phyloP scores from a whole-genome alignment of 2,888 invertebrate genomes.

The Pyrochroa serraticornis region DNA sequence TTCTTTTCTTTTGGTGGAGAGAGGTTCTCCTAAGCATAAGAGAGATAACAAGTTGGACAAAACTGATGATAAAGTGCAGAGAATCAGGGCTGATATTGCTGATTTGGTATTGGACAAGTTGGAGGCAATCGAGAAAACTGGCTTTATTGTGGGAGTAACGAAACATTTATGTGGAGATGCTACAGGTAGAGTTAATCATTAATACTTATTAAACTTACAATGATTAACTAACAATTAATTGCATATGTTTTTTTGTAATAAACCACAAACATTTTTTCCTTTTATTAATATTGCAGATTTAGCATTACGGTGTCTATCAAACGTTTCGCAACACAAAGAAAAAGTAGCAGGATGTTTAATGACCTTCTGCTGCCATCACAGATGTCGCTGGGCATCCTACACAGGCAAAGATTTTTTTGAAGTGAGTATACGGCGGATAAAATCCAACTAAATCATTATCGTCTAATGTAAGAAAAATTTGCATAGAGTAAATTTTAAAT shows the following conservation, averaged over 20 bases:
- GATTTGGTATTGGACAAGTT: conserved; percentile 71
- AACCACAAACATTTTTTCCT: neutral
- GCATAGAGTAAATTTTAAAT: too few relatives aligned
- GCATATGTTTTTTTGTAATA: neutral
- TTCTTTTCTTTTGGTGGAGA: conserved; percentile 77
- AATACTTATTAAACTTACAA: too few relatives aligned
- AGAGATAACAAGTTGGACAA: conserved; percentile 57
- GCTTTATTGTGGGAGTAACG: conserved; percentile 73
- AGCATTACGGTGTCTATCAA: conserved; percentile 71
- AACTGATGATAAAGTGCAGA: conserved; percentile 58
- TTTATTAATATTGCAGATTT: conserved; percentile 64
- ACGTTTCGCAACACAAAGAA: conserved; percentile 51
- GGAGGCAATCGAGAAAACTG: conserved; percentile 57
- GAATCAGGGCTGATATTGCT: conserved; percentile 82
- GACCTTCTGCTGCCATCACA: conserved; percentile 91
- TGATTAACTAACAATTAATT: neutral
- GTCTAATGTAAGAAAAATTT: too few relatives aligned
- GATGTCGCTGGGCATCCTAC: conserved; percentile 75
- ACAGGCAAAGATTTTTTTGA: conserved; percentile 70
- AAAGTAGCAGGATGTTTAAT: conserved; percentile 68
- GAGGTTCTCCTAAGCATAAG: conserved; percentile 73
- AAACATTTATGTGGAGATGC: conserved; percentile 92
- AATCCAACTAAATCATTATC: too few relatives aligned
- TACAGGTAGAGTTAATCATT: conserved; percentile 65
- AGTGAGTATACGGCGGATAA: conserved; percentile 42